Evolutionary conservation across 2,888 invertebrate genomes (phyloP), one percentile per base, ranked within the genome.

Genomic region (Nemotelus nigrinus): DNA sequence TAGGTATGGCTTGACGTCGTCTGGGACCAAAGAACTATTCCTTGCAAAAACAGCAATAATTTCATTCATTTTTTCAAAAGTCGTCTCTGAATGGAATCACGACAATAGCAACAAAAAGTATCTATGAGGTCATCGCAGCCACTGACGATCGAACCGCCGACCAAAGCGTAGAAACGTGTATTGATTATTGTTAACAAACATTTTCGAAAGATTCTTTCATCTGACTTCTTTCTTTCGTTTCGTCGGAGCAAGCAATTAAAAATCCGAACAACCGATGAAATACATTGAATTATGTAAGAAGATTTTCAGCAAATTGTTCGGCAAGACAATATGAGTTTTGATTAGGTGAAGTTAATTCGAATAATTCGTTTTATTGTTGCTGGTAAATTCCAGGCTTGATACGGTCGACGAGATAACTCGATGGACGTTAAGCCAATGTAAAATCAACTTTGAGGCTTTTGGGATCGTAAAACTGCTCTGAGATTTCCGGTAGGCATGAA

Each of bases 51-150:
- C 39, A 63, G 41, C 39, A 58, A 41, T 43, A 10, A 39, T 41
- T 63, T 63, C 63, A 63, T 63, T 41, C 63, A 63, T 63, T 63
- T 63, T 25, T 63, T 25, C 50, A 50, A 50, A 50, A 50, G 50
- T 8, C 50, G 6, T 50, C 39, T 7, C 63, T 63, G 63, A 63
- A 63, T 63, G 63, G 43, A 63, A 10, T 63, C 41, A 63, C 63
- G 25, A 50, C 50, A 63, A 63, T 25, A 0, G 8, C 3, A 41
- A 25, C 4, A 50, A 50, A 50, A 50, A 50, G 50, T 50, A 50
- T 50, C 50, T 63, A 63, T 63, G 63, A 63, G 25, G 63, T 63
- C 63, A 63, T 63, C 63, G 43, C 39, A 25, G 43, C 8, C 41
- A 50, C 50, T 50, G 43, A 41, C 41, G 43, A 7, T 41, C 25